Evolutionary conservation across 2,113 vertebrate species (phyloP), one percentile per base, ranked within the genome.

Genomic region (Beaufortia kweichowensis): DNA sequence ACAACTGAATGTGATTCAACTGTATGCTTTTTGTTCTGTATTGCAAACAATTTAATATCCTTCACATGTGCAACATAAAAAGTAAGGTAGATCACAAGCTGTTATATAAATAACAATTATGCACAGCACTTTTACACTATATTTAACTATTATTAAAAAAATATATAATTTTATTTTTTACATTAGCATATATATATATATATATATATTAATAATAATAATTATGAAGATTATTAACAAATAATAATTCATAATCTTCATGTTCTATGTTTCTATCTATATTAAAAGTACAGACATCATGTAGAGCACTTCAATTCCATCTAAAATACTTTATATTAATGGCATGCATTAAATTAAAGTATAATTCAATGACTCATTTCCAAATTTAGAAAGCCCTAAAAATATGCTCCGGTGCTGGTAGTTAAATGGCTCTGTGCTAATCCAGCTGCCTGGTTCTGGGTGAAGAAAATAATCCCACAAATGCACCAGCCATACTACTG

Each of bases 371-470:
- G 68, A 71, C 15, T 41, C 53, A 26, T 57, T 21, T 14, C 50
- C 50, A 57, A 39, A 70, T 26, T 8, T 53, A 21, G 19, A 56
- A 70, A 29, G 31, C 33, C 53, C 17, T 19, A 57, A 57, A 71
- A 71, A 71, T 71, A 57, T 19, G 12, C 12, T 17, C 12, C 48
- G 15, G 5, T 26, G 50, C 50, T 10, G n/a, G 21, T 23, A 1
- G 53, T 15, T 71, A 71, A 71, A 71, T 41, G 33, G 50, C 31
- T 71, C 33, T 41, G 31, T 41, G n/a, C 53, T 71, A 71, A 71
- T 39, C 68, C 68, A 57, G 66, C 46, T 53, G 28, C 29, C 66
- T 48, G 55, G n/a, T n/a, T 69, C 48, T 23, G n/a, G 33, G 14
- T 55, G 28, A 53, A 29, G 46, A 33, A 11, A 69, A 69, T 69